Evolutionary conservation across 92 coral and sea anemone species (phyloP), one percentile per base, ranked within the genome.

Genomic region (Siderastrea siderea): DNA sequence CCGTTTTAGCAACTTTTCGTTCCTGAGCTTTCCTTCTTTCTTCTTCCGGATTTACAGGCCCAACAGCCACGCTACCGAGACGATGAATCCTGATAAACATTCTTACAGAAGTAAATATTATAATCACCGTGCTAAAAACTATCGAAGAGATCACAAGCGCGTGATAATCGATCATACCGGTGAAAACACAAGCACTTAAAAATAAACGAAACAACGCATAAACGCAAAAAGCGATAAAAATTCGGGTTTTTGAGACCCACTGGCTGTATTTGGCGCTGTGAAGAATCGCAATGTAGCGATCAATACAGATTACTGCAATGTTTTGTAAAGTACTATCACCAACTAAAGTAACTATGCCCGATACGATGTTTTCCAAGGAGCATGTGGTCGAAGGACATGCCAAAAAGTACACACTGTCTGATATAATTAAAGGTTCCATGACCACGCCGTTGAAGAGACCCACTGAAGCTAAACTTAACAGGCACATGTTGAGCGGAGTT

Each of bases 391-490:
- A 84, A 5, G 87, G 87, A 7, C 87, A 74, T 3, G 73, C 87
- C 73, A 84, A 73, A 72, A 84, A 84, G 50, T 61, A 84, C 5
- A 48, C 76, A 0, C 73, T 76, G 26, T 84, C 87, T 12, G 80
- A 72, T 50, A 84, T 74, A 10, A 84, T 61, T 55, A 84, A 46
- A 0, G 87, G 87, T 4, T 84, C 73, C 87, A 84, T 84, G 0
- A 84, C 87, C 4, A n/a, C 87, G 11, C 87, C 87, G 16, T 73
- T 73, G 49, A 84, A 84, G 63, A 84, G 87, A 4, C 87, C 87
- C 6, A 84, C 87, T 0, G 87, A 74, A 47, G 87, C 87, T 44
- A 84, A 63, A 12, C 87, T 84, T 15, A 84, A 65, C 9, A 84
- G 62, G 15, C 87, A 84, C 87, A 84, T 84, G 80, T 84, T 84